A percentile compares a stretch with the other conserved stretches of the same genome.
Conservation (phyloP, 2,888 invertebrate species). For the Cosmorhoe ocellata region DNA sequence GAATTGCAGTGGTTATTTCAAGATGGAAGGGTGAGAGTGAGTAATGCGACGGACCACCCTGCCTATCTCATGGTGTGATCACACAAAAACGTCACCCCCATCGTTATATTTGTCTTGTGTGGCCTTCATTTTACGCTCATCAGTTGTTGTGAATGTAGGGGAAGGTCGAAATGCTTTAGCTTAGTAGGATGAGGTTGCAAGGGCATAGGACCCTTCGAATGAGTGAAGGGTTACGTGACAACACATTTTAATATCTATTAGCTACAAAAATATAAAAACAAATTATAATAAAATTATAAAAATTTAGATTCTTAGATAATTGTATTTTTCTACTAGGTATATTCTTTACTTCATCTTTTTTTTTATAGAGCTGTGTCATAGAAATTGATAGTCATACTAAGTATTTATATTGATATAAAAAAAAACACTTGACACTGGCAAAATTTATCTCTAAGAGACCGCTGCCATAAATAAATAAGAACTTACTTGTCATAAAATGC, state of each 20-base stretch:
- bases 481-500: too few species aligned
- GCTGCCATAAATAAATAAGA: too few species aligned
- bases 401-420: too few species aligned
- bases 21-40: slow-evolving; percentile 38
- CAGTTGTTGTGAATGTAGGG: slow-evolving; percentile 45
- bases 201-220: background rate
- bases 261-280: too few species aligned
- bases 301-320: too few species aligned
- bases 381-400: too few species aligned
- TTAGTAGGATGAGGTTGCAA: slow-evolving; percentile 22
- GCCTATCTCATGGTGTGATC: slow-evolving; percentile 65
- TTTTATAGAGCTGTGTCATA: too few species aligned
- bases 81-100: slow-evolving; percentile 68
- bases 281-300: too few species aligned
- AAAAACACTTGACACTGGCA: too few species aligned
- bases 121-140: slow-evolving; percentile 70
- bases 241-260: background rate
- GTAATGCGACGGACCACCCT: slow-evolving; percentile 63
- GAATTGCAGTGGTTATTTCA: slow-evolving; percentile 5
- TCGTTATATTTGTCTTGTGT: slow-evolving; percentile 72
- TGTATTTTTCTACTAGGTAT: too few species aligned
- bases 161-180: slow-evolving; percentile 24
- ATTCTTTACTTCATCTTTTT: too few species aligned
- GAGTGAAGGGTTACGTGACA: slow-evolving; percentile 9
- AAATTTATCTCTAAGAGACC: too few species aligned